Percentiles rank a stretch among this genome's conserved stretches.
Conservation (phyloP, 1,140 invertebrate species). For the Myzus persicae region DNA sequence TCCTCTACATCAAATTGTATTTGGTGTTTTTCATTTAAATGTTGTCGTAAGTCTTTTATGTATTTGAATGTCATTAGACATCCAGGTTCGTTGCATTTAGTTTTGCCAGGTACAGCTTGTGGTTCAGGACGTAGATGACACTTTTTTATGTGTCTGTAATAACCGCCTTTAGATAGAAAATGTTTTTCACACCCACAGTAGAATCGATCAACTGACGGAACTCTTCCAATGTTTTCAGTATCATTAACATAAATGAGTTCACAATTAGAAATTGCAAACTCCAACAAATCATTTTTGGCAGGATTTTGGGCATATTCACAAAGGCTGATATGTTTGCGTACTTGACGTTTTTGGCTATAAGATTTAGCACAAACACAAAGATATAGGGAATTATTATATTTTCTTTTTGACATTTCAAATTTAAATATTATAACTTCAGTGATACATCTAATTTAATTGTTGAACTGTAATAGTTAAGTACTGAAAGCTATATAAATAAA, state of each 20-base stretch:
- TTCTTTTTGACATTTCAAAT: neutral
- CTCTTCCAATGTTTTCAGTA: neutral
- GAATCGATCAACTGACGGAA: neutral
- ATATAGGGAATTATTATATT: neutral
- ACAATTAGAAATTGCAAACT: neutral
- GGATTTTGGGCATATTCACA: constrained; percentile 20
- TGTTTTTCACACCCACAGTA: constrained; percentile 29
- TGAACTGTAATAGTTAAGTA: no score
- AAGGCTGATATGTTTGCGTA: neutral
- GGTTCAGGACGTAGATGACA: constrained; percentile 17
- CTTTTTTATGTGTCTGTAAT: constrained; percentile 31
- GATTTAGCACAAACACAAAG: neutral
- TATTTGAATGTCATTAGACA: constrained; percentile 25
- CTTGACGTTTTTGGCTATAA: neutral
- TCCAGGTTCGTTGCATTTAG: constrained; percentile 23
- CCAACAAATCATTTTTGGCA: neutral
- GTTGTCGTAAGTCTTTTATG: constrained; percentile 30
- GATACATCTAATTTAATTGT: no score
- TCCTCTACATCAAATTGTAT: constrained; percentile 37
- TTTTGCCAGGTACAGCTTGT: constrained; percentile 24
- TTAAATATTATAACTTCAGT: neutral
- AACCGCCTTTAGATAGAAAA: constrained; percentile 31
- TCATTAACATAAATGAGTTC: neutral
- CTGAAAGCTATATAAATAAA: no score
- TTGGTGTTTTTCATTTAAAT: constrained; percentile 35